A percentile compares a stretch with the other conserved stretches of the same genome.
phyloP scores from a whole-genome alignment of 1,140 invertebrate genomes.

The Wasmannia auropunctata region DNA sequence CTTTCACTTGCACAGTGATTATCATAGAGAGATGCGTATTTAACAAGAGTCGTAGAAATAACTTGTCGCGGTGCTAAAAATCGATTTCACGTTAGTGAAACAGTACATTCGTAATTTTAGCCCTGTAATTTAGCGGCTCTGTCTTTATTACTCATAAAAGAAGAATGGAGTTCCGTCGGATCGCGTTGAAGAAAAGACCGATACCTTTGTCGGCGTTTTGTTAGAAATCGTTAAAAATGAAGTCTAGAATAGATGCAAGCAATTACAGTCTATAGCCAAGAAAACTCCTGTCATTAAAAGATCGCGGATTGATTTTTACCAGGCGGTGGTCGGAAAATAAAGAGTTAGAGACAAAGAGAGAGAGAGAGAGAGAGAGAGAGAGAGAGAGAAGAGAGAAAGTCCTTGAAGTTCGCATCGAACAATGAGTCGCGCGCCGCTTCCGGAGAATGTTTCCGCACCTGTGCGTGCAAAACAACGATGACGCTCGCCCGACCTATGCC shows the following conservation, averaged over 20 bases:
- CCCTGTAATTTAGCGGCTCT: background rate
- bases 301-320: background rate
- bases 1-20: background rate
- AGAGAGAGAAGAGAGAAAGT: background rate
- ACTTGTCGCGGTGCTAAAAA: background rate
- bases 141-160: background rate
- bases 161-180: background rate
- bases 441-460: slow-evolving; percentile 56
- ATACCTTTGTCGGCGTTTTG: background rate
- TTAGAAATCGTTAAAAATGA: background rate
- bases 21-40: background rate
- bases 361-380: background rate
- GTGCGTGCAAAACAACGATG: slow-evolving; percentile 60
- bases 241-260: background rate
- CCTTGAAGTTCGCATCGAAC: slow-evolving; percentile 36
- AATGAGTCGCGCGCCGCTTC: slow-evolving; percentile 40
- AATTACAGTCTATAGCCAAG: too few species aligned
- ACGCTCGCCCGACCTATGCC: slow-evolving; percentile 57
- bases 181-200: background rate
- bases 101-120: background rate
- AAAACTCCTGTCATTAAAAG: background rate
- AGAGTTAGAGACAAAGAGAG: background rate
- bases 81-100: background rate
- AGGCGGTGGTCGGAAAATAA: background rate
- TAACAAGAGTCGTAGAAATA: background rate